Evolutionary conservation across 2,888 invertebrate genomes (phyloP), one percentile per base, ranked within the genome.

Genomic region (Tetramorium bicarinatum): DNA sequence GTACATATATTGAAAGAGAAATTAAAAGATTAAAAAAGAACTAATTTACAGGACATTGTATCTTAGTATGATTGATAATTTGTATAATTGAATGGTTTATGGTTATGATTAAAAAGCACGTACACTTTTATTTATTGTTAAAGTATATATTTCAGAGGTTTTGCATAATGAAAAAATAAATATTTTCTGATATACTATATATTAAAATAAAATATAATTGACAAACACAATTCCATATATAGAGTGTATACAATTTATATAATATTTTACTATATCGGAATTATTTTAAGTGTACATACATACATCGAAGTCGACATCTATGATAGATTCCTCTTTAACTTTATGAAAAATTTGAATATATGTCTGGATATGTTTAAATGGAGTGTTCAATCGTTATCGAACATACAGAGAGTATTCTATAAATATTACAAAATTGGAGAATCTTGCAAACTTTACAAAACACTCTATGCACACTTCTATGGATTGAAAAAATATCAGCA

Each of bases 201-300:
- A 88, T 85, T 84, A 87, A 91, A 90, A 89, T 91, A 90, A 91
- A 88, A 59, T 87, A 85, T 59, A 88, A 89, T 72, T 61, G 49
- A 82, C 41, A 89, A 90, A 90, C 80, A 86, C 34, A 87, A 88
- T 88, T 71, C 84, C 56, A 82, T 84, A 85, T 38, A 82, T 84
- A 8, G 29, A 34, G 18, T 29, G 44, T 72, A 54, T 18, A 62
- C 13, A 64, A 34, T 85, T 80, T 80, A 44, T n/a, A 67, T 21
- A 79, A 25, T 41, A n/a, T 62, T 49, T 71, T 13, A n/a, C 69
- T 61, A 72, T 25, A 38, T 59, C 9, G 38, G 47, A 61, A 80
- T 74, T 67, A 56, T 54, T 77, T 67, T 59, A 38, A 38, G 38
- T 80, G 34, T 49, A 38, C 41, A 54, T 34, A 29, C 38, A 34